Percentiles rank a stretch among this genome's conserved stretches.
Conservation (phyloP, 2,888 invertebrate species). For the Fragum fragum region DNA sequence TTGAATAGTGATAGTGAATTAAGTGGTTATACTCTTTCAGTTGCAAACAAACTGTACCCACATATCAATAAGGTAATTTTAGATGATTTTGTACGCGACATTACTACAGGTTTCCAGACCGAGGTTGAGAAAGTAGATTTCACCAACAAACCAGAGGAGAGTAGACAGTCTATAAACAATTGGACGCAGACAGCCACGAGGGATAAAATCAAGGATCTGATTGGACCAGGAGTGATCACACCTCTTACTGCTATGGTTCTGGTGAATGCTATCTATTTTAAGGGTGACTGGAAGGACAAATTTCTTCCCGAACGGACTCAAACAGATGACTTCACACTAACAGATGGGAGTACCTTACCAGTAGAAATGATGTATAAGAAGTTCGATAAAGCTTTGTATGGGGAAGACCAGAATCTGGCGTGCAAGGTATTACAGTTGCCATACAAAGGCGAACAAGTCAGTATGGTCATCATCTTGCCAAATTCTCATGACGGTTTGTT, state of each 20-base stretch:
- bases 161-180: slow-evolving; percentile 90
- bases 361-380: slow-evolving; percentile 91
- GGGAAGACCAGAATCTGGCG: slow-evolving; percentile 89
- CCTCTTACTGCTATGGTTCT: slow-evolving; percentile 85
- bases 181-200: slow-evolving; percentile 95
- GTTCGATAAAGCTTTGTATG: slow-evolving; percentile 89
- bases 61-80: slow-evolving; percentile 66
- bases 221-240: slow-evolving; percentile 88
- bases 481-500: slow-evolving; percentile 74
- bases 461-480: slow-evolving; percentile 83
- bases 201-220: slow-evolving; percentile 92
- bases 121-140: slow-evolving; percentile 83
- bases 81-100: slow-evolving; percentile 72
- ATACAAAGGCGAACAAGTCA: slow-evolving; percentile 87
- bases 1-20: slow-evolving; percentile 54
- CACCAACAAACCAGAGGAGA: slow-evolving; percentile 81
- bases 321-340: slow-evolving; percentile 88
- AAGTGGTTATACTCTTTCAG: slow-evolving; percentile 69
- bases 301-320: slow-evolving; percentile 89
- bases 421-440: slow-evolving; percentile 92
- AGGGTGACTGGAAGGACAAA: slow-evolving; percentile 86
- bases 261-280: slow-evolving; percentile 88
- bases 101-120: slow-evolving; percentile 65
- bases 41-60: slow-evolving; percentile 81
- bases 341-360: slow-evolving; percentile 10